phyloP scores from a whole-genome alignment of 2,113 vertebrate genomes.

The Phaethornis superciliosus region DNA sequence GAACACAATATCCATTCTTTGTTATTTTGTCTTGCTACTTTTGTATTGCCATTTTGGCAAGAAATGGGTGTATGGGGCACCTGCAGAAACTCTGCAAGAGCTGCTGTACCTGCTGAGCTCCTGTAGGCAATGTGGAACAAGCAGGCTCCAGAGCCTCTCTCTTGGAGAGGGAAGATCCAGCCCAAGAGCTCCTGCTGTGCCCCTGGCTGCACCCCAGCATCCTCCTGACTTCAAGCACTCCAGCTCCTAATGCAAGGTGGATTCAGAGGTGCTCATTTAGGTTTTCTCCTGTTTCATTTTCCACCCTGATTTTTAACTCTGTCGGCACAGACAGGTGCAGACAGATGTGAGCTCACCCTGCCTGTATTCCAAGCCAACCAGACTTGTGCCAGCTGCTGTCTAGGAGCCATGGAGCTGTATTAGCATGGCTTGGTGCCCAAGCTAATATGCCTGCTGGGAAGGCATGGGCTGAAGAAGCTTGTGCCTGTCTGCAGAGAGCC shows the following conservation, averaged over 20 bases:
- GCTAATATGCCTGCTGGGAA: neutral
- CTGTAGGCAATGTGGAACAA: neutral
- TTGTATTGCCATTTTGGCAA: constrained; percentile 1
- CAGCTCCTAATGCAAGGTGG: neutral
- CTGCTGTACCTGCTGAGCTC: neutral
- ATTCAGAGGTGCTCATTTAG: neutral
- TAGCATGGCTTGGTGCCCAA: neutral
- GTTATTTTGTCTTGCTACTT: neutral
- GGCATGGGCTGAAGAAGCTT: neutral
- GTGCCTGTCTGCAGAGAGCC: neutral
- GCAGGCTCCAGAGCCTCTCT: neutral
- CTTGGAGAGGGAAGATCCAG: neutral
- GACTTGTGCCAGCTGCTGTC: neutral
- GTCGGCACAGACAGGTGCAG: constrained; percentile 40
- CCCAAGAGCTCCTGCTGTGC: neutral
- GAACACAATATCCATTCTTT: neutral
- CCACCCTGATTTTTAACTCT: neutral
- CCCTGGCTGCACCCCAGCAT: neutral
- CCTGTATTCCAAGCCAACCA: neutral
- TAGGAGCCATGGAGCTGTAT: neutral
- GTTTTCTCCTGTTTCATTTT: neutral
- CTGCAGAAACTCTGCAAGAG: neutral
- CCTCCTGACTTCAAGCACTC: neutral
- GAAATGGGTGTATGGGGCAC: neutral
- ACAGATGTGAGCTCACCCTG: constrained; percentile 40